Conservation (phyloP, 2,797 vertebrate species). For the Peromyscus attwateri region DNA sequence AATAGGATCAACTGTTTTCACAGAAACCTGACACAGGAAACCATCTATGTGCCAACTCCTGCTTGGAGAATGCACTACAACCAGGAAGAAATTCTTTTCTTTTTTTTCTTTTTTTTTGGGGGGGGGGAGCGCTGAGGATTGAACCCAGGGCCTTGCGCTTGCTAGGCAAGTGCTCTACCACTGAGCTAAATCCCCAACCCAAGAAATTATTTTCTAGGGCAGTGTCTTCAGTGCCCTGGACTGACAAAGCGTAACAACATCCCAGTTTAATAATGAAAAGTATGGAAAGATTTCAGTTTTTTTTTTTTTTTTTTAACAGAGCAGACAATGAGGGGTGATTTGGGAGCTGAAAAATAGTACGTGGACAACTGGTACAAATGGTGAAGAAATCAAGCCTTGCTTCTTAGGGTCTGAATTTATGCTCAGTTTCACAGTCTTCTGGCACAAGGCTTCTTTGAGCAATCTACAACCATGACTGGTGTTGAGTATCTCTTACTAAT, state of each 20-base stretch:
- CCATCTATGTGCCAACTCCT: neutral
- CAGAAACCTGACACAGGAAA: neutral
- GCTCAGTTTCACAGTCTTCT: neutral
- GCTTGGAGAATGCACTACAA: neutral
- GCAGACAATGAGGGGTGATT: slow-evolving; percentile 43
- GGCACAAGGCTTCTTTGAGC: neutral
- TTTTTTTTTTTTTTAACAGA: neutral
- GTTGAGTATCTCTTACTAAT: neutral
- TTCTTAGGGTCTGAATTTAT: neutral
- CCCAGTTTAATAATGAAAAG: neutral
- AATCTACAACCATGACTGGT: neutral
- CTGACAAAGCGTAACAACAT: neutral
- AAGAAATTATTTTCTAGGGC: neutral
- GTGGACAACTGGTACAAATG: neutral
- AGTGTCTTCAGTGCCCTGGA: neutral
- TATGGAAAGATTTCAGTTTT: neutral
- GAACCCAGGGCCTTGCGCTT: too few species aligned
- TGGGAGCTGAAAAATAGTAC: neutral
- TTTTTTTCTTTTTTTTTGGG: neutral
- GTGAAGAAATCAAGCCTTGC: neutral
- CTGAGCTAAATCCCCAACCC: too few species aligned
- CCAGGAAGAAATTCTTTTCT: neutral
- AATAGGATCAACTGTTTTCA: neutral
- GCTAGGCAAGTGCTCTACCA: too few species aligned
- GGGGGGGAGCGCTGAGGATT: too few species aligned